These are phyloP conservation scores for Apostichopus parvimensis DNA, from an alignment of 35 echinoderm and acorn worm genomes.

Conservation along the genomic window DNA sequence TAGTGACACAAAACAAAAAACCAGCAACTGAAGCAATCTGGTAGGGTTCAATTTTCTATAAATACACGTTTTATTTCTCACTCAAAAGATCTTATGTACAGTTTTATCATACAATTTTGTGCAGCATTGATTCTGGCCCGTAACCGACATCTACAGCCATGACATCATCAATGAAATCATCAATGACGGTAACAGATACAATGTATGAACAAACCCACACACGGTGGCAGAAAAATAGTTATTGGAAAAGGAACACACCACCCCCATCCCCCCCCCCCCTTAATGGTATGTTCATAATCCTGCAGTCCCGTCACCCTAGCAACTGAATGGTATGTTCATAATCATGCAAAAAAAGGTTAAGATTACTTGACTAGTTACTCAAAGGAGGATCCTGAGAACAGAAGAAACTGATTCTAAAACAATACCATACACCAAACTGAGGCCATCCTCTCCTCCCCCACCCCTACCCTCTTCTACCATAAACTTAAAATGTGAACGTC, in stretches of 20 bases:
- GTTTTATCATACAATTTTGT: conserved; percentile 1
- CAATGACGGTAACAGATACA: not conserved
- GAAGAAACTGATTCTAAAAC: too few relatives aligned
- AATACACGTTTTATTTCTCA: not conserved
- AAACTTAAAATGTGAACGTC: too few relatives aligned
- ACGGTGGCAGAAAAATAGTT: not conserved
- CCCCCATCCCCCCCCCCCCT: not conserved
- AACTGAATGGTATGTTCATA: too few relatives aligned
- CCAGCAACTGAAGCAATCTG: not conserved
- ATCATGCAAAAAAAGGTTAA: too few relatives aligned
- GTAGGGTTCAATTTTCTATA: not conserved
- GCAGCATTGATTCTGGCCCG: not conserved
- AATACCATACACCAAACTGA: too few relatives aligned
- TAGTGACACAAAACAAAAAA: not conserved
- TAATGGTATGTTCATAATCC: too few relatives aligned
- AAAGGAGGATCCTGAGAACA: too few relatives aligned
- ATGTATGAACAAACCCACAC: not conserved
- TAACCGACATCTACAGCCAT: not conserved
- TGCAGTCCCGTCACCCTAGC: too few relatives aligned
- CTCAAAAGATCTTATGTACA: not conserved
- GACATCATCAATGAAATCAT: not conserved
- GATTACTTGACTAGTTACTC: too few relatives aligned
- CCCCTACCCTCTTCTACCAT: too few relatives aligned
- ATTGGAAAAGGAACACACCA: not conserved
- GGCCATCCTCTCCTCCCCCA: too few relatives aligned